A percentile compares a stretch with the other conserved stretches of the same genome.
Conservation (phyloP, 2,888 invertebrate genomes). For the Yponomeuta sedellus region DNA sequence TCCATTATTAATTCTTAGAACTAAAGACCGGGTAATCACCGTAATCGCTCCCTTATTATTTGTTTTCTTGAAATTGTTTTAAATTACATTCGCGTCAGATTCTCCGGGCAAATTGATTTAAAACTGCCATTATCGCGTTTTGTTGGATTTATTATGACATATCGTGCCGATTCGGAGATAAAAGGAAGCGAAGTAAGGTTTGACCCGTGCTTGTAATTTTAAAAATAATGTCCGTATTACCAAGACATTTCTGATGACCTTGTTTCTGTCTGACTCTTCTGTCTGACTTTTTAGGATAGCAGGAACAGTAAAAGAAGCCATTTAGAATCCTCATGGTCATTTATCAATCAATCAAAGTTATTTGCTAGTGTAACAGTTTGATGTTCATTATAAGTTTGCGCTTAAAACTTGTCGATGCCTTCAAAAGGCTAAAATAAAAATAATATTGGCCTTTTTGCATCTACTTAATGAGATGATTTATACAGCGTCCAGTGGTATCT, state of each 20-base stretch:
- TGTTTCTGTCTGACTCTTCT: constrained; percentile 5
- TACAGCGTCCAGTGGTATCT: too few relatives aligned
- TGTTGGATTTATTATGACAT: constrained; percentile 7
- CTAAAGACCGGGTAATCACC: constrained; percentile 3
- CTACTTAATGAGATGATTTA: too few relatives aligned
- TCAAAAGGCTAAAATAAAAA: too few relatives aligned
- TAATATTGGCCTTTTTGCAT: too few relatives aligned
- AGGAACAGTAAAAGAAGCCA: too few relatives aligned
- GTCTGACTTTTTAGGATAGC: neutral
- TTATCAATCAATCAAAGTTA: too few relatives aligned
- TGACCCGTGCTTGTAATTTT: constrained; percentile 6
- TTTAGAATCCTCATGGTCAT: too few relatives aligned
- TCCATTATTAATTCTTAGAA: constrained; percentile 8
- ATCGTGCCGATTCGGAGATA: neutral
- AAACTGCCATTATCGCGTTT: neutral
- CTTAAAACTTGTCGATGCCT: too few relatives aligned
- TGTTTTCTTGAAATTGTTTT: neutral
- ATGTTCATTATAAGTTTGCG: too few relatives aligned
- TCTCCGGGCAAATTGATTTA: neutral
- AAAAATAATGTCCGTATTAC: constrained; percentile 13
- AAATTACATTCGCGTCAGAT: constrained; percentile 1
- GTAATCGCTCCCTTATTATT: constrained; percentile 1
- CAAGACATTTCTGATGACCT: constrained; percentile 8
- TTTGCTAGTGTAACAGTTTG: too few relatives aligned
- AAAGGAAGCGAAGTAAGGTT: neutral